Base-by-base conservation (phyloP, 2,888 invertebrate species). In the Rhingia campestris region DNA sequence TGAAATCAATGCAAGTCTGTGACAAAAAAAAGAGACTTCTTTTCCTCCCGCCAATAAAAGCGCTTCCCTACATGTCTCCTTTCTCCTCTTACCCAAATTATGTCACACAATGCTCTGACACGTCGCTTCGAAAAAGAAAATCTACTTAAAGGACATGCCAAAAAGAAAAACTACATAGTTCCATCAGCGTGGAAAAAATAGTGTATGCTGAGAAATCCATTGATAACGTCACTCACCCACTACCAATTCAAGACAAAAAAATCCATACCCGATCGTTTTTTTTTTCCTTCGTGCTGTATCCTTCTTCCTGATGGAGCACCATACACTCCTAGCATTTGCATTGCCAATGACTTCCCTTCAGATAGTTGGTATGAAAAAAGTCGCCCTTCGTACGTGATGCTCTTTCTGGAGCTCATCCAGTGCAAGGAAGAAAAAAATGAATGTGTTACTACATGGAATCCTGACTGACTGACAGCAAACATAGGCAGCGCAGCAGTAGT, bases 151-250 rank as follows among this genome's bases (percentile, higher is more conserved):
- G 56, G 49, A 77, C 49, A 73, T 58, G 61, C 66, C 35, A 67
- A 70, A 64, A 66, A 14, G 51, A 56, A 41, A 70, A 59, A 69
- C 54, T 54, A 53, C 43, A 63, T 33, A 64, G 30, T 51, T 63
- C 6, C 12, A 64, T 35, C 47, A 47, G 67, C 22, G 12, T 0
- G 39, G n/a, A 39, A 53, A 41, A 73, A 54, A 70, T 12, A 58
- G 33, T 59, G 22, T 51, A 63, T 79, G 67, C 61, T 67, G 30
- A 64, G 45, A 53, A 79, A 79, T 69, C 73, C 64, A 82, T 82
- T 79, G 82, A 82, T 82, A 82, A 82, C 73, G 82, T 73, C 63
- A 79, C 63, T 79, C 73, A 79, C 67, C 63, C 79, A 63, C 75
- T 67, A 63, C 72, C 70, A 47, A 73, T 59, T 53, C 39, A 7